phyloP scores from a whole-genome alignment of 2,113 vertebrate genomes.

The Lepus americanus region DNA sequence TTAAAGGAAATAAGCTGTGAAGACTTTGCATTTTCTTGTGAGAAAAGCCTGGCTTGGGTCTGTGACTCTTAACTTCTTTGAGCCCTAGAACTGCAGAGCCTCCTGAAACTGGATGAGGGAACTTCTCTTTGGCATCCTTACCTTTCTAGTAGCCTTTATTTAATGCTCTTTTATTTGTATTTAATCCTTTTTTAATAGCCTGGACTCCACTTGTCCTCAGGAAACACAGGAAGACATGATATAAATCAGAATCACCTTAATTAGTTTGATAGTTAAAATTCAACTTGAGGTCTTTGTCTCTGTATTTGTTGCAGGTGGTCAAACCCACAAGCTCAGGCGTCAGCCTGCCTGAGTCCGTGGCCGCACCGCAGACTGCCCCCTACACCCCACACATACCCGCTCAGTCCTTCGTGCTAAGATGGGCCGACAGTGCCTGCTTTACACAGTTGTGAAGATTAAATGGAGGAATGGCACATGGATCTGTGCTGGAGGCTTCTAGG shows the following conservation, averaged over 20 bases:
- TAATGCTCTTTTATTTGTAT: neutral
- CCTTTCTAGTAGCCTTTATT: neutral
- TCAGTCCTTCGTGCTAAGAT: neutral
- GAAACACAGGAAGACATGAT: neutral
- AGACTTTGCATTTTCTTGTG: constrained; percentile 77
- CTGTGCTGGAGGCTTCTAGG: neutral
- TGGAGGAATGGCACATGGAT: neutral
- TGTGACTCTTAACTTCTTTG: neutral
- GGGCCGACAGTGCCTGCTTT: neutral
- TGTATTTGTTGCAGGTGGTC: neutral
- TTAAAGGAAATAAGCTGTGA: constrained; percentile 84
- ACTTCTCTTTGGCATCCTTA: neutral
- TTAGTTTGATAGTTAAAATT: neutral
- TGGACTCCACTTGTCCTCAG: neutral
- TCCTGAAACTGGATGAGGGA: neutral
- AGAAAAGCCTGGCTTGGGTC: constrained; percentile 60
- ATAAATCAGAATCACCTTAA: constrained; percentile 17
- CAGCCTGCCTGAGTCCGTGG: neutral
- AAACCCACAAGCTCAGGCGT: neutral
- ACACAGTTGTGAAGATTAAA: neutral
- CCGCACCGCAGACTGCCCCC: accelerated
- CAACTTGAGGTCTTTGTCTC: neutral
- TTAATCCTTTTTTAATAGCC: neutral
- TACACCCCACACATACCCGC: neutral
- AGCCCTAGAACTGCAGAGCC: neutral